Conservation (phyloP, 2,113 vertebrate genomes). For the Tetraodon nigroviridis region DNA sequence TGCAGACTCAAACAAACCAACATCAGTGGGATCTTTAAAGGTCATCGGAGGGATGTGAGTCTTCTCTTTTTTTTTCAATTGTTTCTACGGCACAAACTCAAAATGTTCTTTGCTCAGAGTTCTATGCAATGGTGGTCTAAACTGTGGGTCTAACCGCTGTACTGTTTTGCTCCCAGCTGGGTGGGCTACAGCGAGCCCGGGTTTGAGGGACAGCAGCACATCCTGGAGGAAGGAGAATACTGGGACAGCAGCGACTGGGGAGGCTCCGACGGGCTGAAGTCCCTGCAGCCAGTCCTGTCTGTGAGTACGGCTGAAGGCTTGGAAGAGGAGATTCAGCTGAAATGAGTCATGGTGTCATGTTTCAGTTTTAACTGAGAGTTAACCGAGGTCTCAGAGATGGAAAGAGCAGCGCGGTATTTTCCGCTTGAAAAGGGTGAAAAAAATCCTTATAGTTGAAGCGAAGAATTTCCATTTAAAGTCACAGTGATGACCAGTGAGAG, state of each 20-base stretch:
- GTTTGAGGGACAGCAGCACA: constrained; percentile 88
- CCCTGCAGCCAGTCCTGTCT: constrained; percentile 78
- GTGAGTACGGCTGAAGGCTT: constrained; percentile 74
- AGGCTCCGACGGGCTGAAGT: constrained; percentile 75
- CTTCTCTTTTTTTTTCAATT: not conserved
- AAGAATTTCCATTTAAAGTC: no score
- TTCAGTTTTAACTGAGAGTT: not conserved
- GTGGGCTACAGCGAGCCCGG: constrained; percentile 84
- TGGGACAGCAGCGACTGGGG: constrained; percentile 87
- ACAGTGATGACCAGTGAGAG: no score
- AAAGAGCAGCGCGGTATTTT: not conserved
- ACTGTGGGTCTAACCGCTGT: constrained; percentile 1
- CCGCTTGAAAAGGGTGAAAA: no score
- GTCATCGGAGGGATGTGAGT: constrained; percentile 89
- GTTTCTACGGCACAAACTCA: not conserved
- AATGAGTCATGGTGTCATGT: not conserved
- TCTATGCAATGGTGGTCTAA: constrained; percentile 4
- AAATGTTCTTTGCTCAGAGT: not conserved
- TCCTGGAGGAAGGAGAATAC: constrained; percentile 92
- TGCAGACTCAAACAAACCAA: constrained; percentile 32
- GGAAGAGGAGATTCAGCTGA: no score
- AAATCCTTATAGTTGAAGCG: no score
- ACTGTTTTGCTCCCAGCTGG: constrained; percentile 73
- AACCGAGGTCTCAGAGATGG: not conserved
- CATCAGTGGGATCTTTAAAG: constrained; percentile 83